Conservation (phyloP, 2,797 vertebrate genomes). For the Setipinna tenuifilis region DNA sequence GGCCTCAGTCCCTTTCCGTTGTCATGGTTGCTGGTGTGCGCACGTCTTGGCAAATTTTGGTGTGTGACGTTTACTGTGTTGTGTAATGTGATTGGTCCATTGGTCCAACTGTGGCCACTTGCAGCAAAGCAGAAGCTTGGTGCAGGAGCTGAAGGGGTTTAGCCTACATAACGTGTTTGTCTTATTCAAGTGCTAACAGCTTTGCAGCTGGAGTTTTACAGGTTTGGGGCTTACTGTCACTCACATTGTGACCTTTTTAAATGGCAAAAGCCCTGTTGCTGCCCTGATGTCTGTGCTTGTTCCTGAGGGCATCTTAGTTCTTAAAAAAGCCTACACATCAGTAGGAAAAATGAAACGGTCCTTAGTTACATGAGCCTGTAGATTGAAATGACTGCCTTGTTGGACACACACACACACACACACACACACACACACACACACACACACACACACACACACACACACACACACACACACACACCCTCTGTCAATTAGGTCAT, state of each 20-base stretch:
- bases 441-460: background rate
- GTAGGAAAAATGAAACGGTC: background rate
- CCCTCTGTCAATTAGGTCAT: background rate
- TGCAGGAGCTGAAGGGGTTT: background rate
- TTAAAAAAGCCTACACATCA: background rate
- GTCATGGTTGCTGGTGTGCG: background rate
- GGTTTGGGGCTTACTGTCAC: background rate
- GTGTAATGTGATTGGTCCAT: background rate
- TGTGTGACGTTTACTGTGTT: no score
- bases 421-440: constrained; percentile 18
- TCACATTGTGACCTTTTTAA: background rate
- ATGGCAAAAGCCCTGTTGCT: background rate
- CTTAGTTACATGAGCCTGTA: background rate
- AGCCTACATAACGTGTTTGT: background rate
- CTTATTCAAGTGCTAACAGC: background rate
- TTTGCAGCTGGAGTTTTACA: background rate
- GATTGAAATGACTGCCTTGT: background rate
- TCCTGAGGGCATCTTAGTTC: background rate
- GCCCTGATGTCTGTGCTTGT: background rate
- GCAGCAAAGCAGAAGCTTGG: background rate
- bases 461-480: no score
- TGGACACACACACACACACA: background rate
- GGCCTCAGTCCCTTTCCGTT: background rate
- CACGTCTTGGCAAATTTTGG: background rate
- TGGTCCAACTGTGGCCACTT: background rate